phyloP scores from a whole-genome alignment of 2,113 vertebrate species.

The Blennius ocellaris region DNA sequence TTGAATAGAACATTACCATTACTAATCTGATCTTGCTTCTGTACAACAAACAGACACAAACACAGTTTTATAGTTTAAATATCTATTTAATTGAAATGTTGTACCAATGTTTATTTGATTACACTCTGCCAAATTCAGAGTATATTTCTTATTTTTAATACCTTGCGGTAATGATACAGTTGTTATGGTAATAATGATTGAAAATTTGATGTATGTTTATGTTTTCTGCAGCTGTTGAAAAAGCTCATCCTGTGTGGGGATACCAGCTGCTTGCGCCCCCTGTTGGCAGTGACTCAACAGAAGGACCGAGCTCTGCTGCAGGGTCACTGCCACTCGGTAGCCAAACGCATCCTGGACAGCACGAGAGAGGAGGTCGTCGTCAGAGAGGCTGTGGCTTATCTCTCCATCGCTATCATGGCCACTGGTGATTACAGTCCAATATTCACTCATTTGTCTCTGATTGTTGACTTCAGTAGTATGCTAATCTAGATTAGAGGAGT shows the following conservation, averaged over 20 bases:
- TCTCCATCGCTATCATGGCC: conserved; percentile 93
- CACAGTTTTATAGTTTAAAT: no score
- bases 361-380: conserved; percentile 72
- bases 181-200: no score
- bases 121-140: no score
- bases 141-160: no score
- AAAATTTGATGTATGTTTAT: not conserved
- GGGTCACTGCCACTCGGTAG: conserved; percentile 86
- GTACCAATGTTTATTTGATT: no score
- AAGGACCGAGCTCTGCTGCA: conserved; percentile 86
- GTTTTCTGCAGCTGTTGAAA: conserved; percentile 87
- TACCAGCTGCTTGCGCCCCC: conserved; percentile 88
- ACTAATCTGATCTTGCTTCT: no score
- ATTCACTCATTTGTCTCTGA: conserved; percentile 13
- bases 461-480: conserved; percentile 1
- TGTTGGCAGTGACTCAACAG: conserved; percentile 85
- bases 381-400: conserved; percentile 89
- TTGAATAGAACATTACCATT: no score
- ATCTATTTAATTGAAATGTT: no score
- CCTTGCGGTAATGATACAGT: no score
- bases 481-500: not conserved
- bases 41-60: no score
- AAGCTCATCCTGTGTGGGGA: conserved; percentile 88
- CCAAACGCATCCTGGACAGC: conserved; percentile 84
- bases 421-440: conserved; percentile 80